Evolutionary conservation across 2,888 invertebrate species (phyloP), one percentile per base, ranked within the genome.

Genomic region (Acleris emargana): DNA sequence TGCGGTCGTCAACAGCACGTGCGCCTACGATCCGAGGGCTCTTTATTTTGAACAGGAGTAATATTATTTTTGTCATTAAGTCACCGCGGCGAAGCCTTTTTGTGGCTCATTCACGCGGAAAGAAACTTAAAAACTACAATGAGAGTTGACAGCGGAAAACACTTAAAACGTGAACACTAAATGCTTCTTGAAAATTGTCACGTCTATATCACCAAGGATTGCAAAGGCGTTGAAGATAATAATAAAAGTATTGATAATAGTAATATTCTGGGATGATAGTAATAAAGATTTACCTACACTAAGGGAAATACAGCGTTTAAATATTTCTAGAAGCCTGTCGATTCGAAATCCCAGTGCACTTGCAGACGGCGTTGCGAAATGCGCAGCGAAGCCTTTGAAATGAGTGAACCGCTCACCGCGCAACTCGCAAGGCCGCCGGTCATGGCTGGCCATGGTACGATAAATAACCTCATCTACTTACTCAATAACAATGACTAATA

Each of bases 361-460:
- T 74, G 71, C 76, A 73, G 69, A 71, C 70, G 72, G 75, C 78
- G 75, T 87, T 85, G 78, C 78, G 84, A 85, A 88, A 89, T 73
- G 72, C 77, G 74, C 68, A 71, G 69, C 77, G 78, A 84, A 84
- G 82, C 82, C 81, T 84, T 85, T 82, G 72, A 79, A 80, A 76
- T 71, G 71, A 81, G 74, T 76, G 80, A 77, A 77, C 87, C 91
- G 79, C 81, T 90, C 89, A 87, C 90, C 76, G 73, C 74, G 78
- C 82, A 89, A 90, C 76, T 73, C 74, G 78, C 82, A 89, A 90
- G 90, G 91, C 86, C 82, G 74, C 69, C 80, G 83, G 89, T 90
- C 90, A 90, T 75, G 90, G 89, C 83, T 84, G 89, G 86, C 79
- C 83, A 87, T 86, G 85, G 87, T 81, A 73, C 87, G 76, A 86